These are phyloP conservation scores for Tautogolabrus adspersus DNA, from an alignment of 2,113 vertebrate genomes.

Conservation along the genomic window DNA sequence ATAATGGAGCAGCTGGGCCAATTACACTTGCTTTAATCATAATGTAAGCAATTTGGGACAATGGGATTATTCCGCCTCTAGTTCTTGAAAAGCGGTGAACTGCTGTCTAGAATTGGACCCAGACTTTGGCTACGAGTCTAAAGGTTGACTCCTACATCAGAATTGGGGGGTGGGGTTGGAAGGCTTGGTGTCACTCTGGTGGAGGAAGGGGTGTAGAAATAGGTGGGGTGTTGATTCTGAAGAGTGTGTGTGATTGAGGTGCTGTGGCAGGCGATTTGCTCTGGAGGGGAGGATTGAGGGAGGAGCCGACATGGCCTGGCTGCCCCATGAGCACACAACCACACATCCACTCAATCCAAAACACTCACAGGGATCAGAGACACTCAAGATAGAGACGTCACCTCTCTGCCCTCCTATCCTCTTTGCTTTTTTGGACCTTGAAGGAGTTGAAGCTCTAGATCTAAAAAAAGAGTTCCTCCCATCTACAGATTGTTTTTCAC, in stretches of 20 bases:
- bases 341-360: slow-evolving; percentile 29
- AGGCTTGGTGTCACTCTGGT: slow-evolving; percentile 47
- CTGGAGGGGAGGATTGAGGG: slow-evolving; percentile 66
- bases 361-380: slow-evolving; percentile 53
- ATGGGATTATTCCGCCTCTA: too few species aligned
- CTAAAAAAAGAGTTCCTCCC: slow-evolving; percentile 2
- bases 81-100: too few species aligned
- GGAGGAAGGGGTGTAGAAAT: slow-evolving; percentile 54
- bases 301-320: slow-evolving; percentile 62
- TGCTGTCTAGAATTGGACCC: too few species aligned
- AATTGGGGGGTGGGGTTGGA: slow-evolving; percentile 20
- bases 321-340: slow-evolving; percentile 48
- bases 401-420: slow-evolving; percentile 33
- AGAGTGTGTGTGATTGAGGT: slow-evolving; percentile 60
- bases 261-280: slow-evolving; percentile 62
- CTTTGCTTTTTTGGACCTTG: slow-evolving; percentile 33
- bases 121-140: too few species aligned
- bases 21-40: too few species aligned
- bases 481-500: slow-evolving; percentile 6
- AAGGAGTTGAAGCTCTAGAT: slow-evolving; percentile 6
- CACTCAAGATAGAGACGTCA: slow-evolving; percentile 67
- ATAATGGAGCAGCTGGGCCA: too few species aligned
- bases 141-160: slow-evolving; percentile 40
- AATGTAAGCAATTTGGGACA: too few species aligned
- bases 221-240: slow-evolving; percentile 59